Base-by-base conservation (phyloP, 2,797 vertebrate species). In the Cyclura pinguis region DNA sequence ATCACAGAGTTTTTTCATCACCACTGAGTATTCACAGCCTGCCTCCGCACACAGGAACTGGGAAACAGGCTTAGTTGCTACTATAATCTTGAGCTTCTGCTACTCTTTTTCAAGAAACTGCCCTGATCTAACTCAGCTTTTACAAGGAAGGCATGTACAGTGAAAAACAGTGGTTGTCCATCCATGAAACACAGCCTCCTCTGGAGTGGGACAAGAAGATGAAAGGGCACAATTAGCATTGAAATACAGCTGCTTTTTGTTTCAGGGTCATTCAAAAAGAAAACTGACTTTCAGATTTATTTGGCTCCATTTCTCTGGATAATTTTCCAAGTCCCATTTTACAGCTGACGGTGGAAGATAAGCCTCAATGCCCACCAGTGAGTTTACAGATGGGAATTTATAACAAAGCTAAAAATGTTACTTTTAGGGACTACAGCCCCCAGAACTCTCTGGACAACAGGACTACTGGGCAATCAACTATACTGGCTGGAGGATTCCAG, bases 151-250 rank as follows among this genome's bases (percentile, higher is more conserved):
- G 47, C 20, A 18, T 35, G n/a, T 22, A 27, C 38, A 1, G 32
- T 55, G 18, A 27, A 35, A 59, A 47, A 24, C 52, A 42, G 42
- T 32, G 38, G 64, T 55, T 69, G 38, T 83, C 69, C 35, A 59
- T 13, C 50, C 27, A 10, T 42, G 29, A 85, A 72, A 47, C 24
- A n/a, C 16, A 72, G 84, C 64, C 29, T 73, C 38, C 73, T 85
- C 50, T 72, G 76, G 62, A 72, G 29, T 3, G 9, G 42, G 77
- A 72, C 10, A 18, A 9, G 38, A 72, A 80, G 18, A 85, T 80
- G 18, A 80, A 86, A 90, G 88, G 72, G 50, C 35, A 47, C 64
- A n/a, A 50, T 55, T 38, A 88, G 32, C 32, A 52, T 35, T 55
- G 32, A 80, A 50, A 52, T 78, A 32, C 29, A 35, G n/a, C 20